phyloP scores from a whole-genome alignment of 35 echinoderm and acorn worm species.

The Ptychodera flava region DNA sequence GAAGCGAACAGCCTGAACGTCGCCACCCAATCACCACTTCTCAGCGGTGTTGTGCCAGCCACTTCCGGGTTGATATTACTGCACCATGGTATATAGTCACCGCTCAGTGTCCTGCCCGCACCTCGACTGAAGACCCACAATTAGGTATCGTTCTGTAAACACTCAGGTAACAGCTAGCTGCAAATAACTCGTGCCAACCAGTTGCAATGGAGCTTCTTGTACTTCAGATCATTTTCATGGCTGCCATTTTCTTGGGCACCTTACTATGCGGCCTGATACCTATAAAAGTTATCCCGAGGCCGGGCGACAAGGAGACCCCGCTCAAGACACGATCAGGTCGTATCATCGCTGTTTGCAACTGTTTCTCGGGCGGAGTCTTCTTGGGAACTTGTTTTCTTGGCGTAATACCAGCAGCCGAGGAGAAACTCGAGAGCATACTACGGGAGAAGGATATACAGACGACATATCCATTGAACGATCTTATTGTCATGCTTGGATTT shows the following conservation, averaged over 20 bases:
- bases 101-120: no score
- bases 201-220: constrained; percentile 46
- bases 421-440: constrained; percentile 67
- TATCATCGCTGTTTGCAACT: constrained; percentile 76
- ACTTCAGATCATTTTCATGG: constrained; percentile 54
- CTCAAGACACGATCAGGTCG: constrained; percentile 29
- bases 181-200: no score
- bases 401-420: constrained; percentile 69
- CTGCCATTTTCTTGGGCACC: constrained; percentile 59
- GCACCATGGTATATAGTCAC: no score
- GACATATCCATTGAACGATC: constrained; percentile 76
- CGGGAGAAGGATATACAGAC: constrained; percentile 32
- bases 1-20: no score
- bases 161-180: no score
- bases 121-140: no score
- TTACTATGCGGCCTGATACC: constrained; percentile 66
- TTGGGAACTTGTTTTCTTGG: constrained; percentile 90
- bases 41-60: no score
- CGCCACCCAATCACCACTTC: no score
- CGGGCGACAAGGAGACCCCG: constrained; percentile 3
- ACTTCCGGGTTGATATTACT: no score
- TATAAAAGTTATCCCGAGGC: constrained; percentile 50
- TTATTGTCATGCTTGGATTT: constrained; percentile 77
- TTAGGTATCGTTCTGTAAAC: no score
- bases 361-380: constrained; percentile 90